A percentile compares a stretch with the other conserved stretches of the same genome.
Conservation (phyloP, 2,888 invertebrate genomes). For the Melanostoma mellinum region DNA sequence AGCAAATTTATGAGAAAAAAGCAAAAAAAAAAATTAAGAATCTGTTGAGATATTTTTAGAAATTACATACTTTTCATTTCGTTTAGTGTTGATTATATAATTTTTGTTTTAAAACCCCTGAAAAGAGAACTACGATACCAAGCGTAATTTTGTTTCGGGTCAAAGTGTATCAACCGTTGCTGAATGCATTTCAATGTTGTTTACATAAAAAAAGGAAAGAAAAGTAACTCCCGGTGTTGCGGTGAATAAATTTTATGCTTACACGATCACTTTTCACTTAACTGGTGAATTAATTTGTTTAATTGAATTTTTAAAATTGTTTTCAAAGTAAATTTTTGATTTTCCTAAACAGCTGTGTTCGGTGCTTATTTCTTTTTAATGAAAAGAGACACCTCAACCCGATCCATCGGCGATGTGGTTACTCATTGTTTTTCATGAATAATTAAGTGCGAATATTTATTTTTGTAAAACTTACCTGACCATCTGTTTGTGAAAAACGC, state of each 20-base stretch:
- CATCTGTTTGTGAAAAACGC: conserved; percentile 55
- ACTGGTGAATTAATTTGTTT: conserved; percentile 67
- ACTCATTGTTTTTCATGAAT: conserved; percentile 9
- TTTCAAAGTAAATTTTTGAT: conserved; percentile 47
- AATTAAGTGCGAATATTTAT: conserved; percentile 19
- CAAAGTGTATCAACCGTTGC: conserved; percentile 44
- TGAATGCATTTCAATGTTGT: conserved; percentile 47
- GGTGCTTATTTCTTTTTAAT: neutral
- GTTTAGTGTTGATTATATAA: conserved; percentile 59
- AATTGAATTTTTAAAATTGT: conserved; percentile 66
- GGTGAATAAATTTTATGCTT: conserved; percentile 68
- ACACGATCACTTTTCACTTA: conserved; percentile 67
- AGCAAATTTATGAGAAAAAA: conserved; percentile 22
- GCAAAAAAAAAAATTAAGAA: conserved; percentile 12
- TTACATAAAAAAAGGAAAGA: conserved; percentile 24
- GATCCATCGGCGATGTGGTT: conserved; percentile 22
- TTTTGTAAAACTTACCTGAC: conserved; percentile 19
- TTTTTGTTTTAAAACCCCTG: conserved; percentile 44
- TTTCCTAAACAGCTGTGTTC: conserved; percentile 58
- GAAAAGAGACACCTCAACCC: neutral
- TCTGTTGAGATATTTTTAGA: conserved; percentile 68
- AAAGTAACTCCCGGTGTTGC: conserved; percentile 28
- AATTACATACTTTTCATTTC: conserved; percentile 59
- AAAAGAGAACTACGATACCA: neutral
- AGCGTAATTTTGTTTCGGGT: conserved; percentile 48